Percentiles rank a stretch among this genome's conserved stretches.
Evolutionary conservation across 2,888 invertebrate genomes (phyloP).

Genomic region (Serrognathus titanus): DNA sequence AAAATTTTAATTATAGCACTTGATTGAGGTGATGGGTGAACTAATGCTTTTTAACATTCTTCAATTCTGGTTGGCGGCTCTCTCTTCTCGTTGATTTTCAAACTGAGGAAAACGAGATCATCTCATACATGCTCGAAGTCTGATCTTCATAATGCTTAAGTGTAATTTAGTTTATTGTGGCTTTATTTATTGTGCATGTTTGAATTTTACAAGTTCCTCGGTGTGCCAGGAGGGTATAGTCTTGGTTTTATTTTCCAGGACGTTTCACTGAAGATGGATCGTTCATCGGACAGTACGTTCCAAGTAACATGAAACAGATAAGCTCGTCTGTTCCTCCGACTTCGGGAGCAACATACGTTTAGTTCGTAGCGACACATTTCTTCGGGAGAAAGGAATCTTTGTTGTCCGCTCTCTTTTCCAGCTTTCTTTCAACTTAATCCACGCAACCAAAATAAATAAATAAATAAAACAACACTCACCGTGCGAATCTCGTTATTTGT

Average conservation of each 20-base stretch:
- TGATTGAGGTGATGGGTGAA: too few species aligned
- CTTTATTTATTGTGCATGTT: background rate
- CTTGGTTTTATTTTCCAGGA: constrained; percentile 51
- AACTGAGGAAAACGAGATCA: background rate
- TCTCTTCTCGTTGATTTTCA: background rate
- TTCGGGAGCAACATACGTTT: constrained; percentile 59
- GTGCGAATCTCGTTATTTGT: constrained; percentile 10
- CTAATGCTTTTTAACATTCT: too few species aligned
- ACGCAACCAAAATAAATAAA: constrained; percentile 4
- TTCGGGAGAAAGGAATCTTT: constrained; percentile 20
- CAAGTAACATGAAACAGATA: constrained; percentile 67
- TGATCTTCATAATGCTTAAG: background rate
- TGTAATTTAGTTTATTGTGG: background rate
- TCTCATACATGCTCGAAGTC: too few species aligned
- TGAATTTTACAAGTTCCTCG: background rate
- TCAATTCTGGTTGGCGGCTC: background rate
- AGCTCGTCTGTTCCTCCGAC: constrained; percentile 50
- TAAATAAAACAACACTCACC: constrained; percentile 1
- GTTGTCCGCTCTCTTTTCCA: constrained; percentile 22
- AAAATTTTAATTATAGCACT: too few species aligned
- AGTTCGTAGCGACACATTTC: constrained; percentile 38
- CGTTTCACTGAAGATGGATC: constrained; percentile 97
- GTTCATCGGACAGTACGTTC: constrained; percentile 95
- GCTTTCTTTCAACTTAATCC: constrained; percentile 25
- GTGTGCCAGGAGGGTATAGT: background rate